Evolutionary conservation across 2,888 invertebrate species (phyloP).

Genomic region (Leucophenga montana): DNA sequence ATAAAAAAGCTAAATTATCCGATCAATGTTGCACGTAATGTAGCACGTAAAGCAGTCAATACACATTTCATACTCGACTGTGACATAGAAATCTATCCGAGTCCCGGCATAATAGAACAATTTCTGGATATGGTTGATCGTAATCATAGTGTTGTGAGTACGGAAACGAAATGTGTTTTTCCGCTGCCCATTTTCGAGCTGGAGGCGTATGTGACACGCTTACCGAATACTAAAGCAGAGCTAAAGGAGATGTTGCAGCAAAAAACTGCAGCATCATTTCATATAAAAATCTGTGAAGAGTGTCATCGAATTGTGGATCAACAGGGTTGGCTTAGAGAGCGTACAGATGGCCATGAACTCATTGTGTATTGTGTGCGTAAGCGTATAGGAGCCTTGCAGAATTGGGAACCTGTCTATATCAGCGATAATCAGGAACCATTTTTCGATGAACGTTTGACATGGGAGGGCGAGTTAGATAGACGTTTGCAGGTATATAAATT

Average conservation of each 20-base stretch:
- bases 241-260: conserved; percentile 46
- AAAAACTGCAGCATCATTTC: conserved; percentile 52
- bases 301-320: conserved; percentile 60
- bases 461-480: conserved; percentile 84
- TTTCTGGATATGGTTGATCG: conserved; percentile 87
- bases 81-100: conserved; percentile 91
- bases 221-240: conserved; percentile 59
- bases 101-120: conserved; percentile 81
- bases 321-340: conserved; percentile 46
- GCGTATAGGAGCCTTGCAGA: conserved; percentile 79
- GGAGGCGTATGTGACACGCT: conserved; percentile 62
- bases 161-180: conserved; percentile 48
- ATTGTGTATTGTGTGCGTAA: conserved; percentile 81
- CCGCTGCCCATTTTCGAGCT: conserved; percentile 61
- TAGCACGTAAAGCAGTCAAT: conserved; percentile 84
- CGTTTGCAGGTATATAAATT: conserved; percentile 62
- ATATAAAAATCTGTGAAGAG: conserved; percentile 48
- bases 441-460: conserved; percentile 91
- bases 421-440: conserved; percentile 90
- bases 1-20: conserved; percentile 84
- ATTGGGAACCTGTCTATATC: conserved; percentile 94
- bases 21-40: conserved; percentile 89
- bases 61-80: conserved; percentile 87
- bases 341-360: conserved; percentile 36
- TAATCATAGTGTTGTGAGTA: conserved; percentile 76